Percentiles rank a stretch among this genome's conserved stretches.
These are phyloP conservation scores for Tachycineta bicolor DNA, from an alignment of 2,113 vertebrate genomes.

Conservation along the genomic window DNA sequence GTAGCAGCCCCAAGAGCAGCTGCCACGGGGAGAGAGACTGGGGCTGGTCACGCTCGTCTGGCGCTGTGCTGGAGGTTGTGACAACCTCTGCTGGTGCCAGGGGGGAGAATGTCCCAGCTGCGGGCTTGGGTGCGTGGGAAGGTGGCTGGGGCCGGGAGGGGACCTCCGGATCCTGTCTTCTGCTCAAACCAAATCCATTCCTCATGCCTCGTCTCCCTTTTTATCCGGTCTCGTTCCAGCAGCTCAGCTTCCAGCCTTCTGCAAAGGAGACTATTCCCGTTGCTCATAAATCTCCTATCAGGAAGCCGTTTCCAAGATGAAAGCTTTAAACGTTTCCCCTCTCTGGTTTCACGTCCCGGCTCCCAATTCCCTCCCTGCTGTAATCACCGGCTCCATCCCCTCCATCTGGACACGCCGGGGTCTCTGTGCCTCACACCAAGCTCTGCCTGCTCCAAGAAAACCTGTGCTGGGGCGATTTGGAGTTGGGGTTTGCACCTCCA, in stretches of 20 bases:
- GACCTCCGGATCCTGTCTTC: background rate
- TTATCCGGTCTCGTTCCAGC: background rate
- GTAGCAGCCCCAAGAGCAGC: background rate
- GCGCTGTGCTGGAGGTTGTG: background rate
- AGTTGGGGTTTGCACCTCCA: background rate
- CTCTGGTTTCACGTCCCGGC: slow-evolving; percentile 28
- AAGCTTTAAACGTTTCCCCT: slow-evolving; percentile 49
- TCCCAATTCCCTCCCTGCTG: background rate
- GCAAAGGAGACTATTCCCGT: slow-evolving; percentile 19
- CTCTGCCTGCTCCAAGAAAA: background rate
- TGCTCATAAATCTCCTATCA: slow-evolving; percentile 60
- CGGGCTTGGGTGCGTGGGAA: background rate
- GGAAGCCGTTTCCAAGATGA: slow-evolving; percentile 61
- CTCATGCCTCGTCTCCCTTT: background rate
- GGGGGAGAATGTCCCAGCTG: background rate
- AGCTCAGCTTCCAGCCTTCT: slow-evolving; percentile 11
- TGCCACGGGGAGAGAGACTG: background rate
- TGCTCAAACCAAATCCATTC: background rate
- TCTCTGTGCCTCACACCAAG: background rate
- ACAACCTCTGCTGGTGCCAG: background rate
- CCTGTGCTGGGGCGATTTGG: background rate
- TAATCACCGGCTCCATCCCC: background rate
- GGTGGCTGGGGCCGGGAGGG: background rate
- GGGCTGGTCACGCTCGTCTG: background rate
- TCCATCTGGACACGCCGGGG: background rate